Base-by-base conservation (phyloP, 2,113 vertebrate species). In the Syngnathus typhle region DNA sequence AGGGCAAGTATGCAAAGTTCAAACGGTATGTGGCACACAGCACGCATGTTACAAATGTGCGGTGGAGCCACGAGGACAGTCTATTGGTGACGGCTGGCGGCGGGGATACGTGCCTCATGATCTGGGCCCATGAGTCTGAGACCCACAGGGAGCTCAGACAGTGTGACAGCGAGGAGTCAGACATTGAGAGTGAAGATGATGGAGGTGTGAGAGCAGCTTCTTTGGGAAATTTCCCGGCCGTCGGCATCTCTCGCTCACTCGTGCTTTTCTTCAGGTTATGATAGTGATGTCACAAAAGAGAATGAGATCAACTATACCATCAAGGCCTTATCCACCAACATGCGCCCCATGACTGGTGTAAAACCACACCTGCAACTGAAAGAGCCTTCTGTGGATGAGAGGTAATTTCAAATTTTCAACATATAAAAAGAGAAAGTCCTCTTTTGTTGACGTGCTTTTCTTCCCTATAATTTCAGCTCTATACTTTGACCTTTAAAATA, bases 331-430 rank as follows among this genome's bases (percentile, higher is more conserved):
- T 95, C 95, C 77, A 94, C 93, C 77, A 98, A 93, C 85, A 92
- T 97, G 84, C 93, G 94, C 81, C 93, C 93, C 51, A 98, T 96
- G 95, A 91, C 92, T 66, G 97, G 96, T 76, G 90, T 95, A 79
- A 98, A 98, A 78, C 97, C 97, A 76, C 96, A 98, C 87, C 78
- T 98, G 73, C 97, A 98, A 78, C 93, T 95, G 75, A 99, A 98
- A 81, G 97, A 99, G 78, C 94, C 93, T 21, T 94, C 95, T 52
- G 73, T 93, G 78, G 96, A 98, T 77, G 97, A 99, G 90, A 96
- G 96, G 97, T 99, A 94, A 86, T 68, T 69, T 47, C 56, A 64
- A 15, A 4, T 41, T 55, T 16, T 60, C 61, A 63, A 21, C 2
- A 23, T 32, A 65, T 10, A n/a, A 12, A 36, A 49, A n/a, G 55